Conservation (phyloP, 1,140 invertebrate genomes). For the Aphelinus atriplicis region DNA sequence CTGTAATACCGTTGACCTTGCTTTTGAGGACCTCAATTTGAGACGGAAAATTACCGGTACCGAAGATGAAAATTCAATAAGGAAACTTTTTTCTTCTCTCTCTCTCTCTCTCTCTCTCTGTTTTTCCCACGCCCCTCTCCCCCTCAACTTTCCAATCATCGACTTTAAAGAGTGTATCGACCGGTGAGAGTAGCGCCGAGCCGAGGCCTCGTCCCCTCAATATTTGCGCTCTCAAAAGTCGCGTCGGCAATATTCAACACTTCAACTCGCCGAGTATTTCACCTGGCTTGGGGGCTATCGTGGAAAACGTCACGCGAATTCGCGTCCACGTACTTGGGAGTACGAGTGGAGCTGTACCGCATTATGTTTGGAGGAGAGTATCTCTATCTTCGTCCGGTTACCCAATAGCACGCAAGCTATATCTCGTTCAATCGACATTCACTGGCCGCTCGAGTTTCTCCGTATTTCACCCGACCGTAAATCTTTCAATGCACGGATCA, state of each 20-base stretch:
- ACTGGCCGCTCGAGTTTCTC: too few species aligned
- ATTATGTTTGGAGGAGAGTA: too few species aligned
- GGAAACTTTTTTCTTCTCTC: slow-evolving; percentile 20
- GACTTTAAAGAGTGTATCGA: slow-evolving; percentile 30
- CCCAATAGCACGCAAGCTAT: too few species aligned
- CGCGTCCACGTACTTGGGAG: too few species aligned
- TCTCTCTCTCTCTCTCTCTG: too few species aligned
- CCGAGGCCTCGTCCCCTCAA: slow-evolving; percentile 1
- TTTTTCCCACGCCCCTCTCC: background rate
- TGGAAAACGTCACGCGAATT: too few species aligned
- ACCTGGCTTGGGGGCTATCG: background rate
- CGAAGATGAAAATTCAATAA: slow-evolving; percentile 21
- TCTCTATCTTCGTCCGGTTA: too few species aligned
- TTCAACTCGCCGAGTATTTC: slow-evolving; percentile 10
- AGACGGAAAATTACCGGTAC: slow-evolving; percentile 4
- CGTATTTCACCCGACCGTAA: too few species aligned
- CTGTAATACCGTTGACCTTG: background rate
- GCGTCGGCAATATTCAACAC: slow-evolving; percentile 16
- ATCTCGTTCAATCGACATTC: too few species aligned
- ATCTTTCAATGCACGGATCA: too few species aligned
- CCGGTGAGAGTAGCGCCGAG: background rate
- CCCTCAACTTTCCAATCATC: slow-evolving; percentile 12
- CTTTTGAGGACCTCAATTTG: slow-evolving; percentile 13
- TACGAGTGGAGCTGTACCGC: too few species aligned
- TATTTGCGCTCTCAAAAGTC: slow-evolving; percentile 21